These are phyloP conservation scores for Scophthalmus maximus DNA, from an alignment of 2,113 vertebrate genomes.

Conservation along the genomic window DNA sequence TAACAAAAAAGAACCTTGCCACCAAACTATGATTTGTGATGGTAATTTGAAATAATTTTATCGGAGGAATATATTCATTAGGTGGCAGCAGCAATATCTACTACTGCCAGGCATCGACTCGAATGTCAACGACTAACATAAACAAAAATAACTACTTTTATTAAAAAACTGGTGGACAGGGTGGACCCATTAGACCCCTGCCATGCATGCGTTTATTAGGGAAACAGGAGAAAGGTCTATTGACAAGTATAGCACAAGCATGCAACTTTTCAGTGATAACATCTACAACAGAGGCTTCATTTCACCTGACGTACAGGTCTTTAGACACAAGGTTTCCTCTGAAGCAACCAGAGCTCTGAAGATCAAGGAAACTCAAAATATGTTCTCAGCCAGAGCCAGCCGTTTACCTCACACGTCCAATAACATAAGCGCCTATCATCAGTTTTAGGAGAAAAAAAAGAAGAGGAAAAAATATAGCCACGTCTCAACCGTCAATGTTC, in stretches of 20 bases:
- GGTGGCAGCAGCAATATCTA: background rate
- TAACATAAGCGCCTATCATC: too few species aligned
- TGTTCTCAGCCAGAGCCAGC: background rate
- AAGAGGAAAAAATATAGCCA: conserved; percentile 6
- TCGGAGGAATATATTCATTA: conserved; percentile 5
- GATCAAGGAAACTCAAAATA: too few species aligned
- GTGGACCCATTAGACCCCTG: too few species aligned
- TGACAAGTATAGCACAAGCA: background rate
- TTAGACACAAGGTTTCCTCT: too few species aligned
- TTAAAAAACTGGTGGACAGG: background rate
- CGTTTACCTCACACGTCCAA: background rate
- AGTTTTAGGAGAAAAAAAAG: background rate
- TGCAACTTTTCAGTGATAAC: too few species aligned
- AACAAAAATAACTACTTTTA: conserved; percentile 15
- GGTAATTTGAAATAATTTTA: conserved; percentile 37
- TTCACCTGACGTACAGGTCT: background rate
- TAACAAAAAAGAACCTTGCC: conserved; percentile 7
- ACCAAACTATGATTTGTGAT: conserved; percentile 10
- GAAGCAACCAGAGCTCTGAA: too few species aligned
- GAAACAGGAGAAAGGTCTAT: background rate
- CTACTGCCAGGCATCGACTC: background rate
- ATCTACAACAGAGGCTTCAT: background rate
- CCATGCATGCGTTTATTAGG: background rate
- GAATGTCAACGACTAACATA: conserved; percentile 29
- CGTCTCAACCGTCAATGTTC: background rate